Base-by-base conservation (phyloP, 2,888 invertebrate genomes). In the Scaptodrosophila latifasciaeformis region DNA sequence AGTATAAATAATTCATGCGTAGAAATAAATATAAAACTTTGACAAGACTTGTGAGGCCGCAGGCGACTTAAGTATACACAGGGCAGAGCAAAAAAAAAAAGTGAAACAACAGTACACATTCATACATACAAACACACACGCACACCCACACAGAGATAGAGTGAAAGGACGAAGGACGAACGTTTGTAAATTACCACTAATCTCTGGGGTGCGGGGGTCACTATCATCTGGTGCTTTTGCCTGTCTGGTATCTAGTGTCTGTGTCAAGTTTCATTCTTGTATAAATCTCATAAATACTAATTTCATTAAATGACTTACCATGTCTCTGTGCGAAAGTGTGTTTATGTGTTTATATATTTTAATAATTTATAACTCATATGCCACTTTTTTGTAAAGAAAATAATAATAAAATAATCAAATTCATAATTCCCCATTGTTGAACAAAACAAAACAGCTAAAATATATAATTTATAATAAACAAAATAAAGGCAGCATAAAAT, bases 1-100 rank as follows among this genome's bases (percentile, higher is more conserved):
- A 31, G 52, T 66, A 68, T 74, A 75, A 70, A 77, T 74, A 68
- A 74, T 77, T 74, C 78, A 74, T 64, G 78, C 78, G 56, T 68
- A 59, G 64, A 68, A 64, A 74, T 74, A 74, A 77, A 74, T 68
- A 59, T 55, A 18, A 58, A 68, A 74, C 60, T 77, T 77, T 74
- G 66, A 50, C 62, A 59, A 34, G 59, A 54, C 64, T 59, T 55
- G 15, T 30, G 34, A 53, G 52, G 57, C 31, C 12, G 24, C 24
- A 24, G 24, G 24, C 24, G 24, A 24, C 24, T 24, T 24, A 24
- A n/a, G n/a, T n/a, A n/a, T n/a, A n/a, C n/a, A n/a, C n/a, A n/a
- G n/a, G n/a, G n/a, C n/a, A n/a, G n/a, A n/a, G n/a, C n/a, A n/a
- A n/a, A n/a, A n/a, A n/a, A n/a, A n/a, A n/a, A n/a, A n/a, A n/a